phyloP scores from a whole-genome alignment of 2,888 invertebrate genomes.

The Xiphydria camelus region DNA sequence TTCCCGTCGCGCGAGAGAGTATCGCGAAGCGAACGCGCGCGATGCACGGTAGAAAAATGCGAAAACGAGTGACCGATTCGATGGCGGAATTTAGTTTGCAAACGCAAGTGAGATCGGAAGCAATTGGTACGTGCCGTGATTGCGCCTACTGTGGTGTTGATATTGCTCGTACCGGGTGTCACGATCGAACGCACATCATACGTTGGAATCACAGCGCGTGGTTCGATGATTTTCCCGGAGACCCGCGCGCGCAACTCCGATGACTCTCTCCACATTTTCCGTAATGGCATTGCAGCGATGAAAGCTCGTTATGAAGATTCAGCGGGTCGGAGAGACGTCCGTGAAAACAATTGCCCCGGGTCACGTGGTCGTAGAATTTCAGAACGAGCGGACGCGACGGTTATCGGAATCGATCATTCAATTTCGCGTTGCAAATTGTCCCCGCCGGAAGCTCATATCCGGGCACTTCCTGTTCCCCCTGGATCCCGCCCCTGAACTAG shows the following conservation, averaged over 20 bases:
- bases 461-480: constrained; percentile 59
- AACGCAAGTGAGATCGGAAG: constrained; percentile 32
- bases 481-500: constrained; percentile 29
- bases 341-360: too few relatives aligned
- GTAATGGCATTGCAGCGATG: too few relatives aligned
- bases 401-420: constrained; percentile 61
- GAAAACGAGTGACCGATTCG: constrained; percentile 32
- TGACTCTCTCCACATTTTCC: too few relatives aligned
- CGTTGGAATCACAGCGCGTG: not conserved
- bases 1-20: not conserved
- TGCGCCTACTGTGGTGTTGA: constrained; percentile 44
- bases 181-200: constrained; percentile 1
- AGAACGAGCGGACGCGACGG: constrained; percentile 36
- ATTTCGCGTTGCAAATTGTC: constrained; percentile 77
- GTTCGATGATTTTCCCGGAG: not conserved
- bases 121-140: constrained; percentile 40
- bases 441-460: constrained; percentile 88
- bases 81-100: constrained; percentile 37
- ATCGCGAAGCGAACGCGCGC: constrained; percentile 1
- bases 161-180: constrained; percentile 26
- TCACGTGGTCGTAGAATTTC: constrained; percentile 17
- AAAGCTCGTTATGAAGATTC: too few relatives aligned
- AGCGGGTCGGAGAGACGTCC: not conserved
- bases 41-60: constrained; percentile 10
- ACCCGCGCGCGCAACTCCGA: too few relatives aligned